Evolutionary conservation across 2,888 invertebrate genomes (phyloP).

Genomic region (Hemaris fuciformis): DNA sequence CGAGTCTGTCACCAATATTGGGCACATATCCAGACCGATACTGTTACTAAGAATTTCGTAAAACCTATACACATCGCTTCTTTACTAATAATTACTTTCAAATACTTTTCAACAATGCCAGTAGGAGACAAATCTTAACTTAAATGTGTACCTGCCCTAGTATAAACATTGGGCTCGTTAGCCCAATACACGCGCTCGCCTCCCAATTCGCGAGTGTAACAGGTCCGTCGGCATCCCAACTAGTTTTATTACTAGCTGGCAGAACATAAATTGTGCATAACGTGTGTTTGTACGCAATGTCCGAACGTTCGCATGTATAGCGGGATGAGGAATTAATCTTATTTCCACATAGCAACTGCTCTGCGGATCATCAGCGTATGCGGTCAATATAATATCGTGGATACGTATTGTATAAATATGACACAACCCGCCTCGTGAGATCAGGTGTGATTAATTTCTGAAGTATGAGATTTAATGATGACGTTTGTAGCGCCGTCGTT

Average conservation of each 20-base stretch:
- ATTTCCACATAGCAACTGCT: constrained; percentile 9
- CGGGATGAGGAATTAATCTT: constrained; percentile 12
- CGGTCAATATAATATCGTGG: neutral
- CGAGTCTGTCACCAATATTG: no score
- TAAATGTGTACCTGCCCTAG: no score
- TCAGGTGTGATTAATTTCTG: neutral
- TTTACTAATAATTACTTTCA: no score
- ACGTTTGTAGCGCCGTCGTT: no score
- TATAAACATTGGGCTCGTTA: neutral
- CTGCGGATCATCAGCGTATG: neutral
- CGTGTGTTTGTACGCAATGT: constrained; percentile 13
- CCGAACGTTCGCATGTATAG: constrained; percentile 10
- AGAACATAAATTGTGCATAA: constrained; percentile 16
- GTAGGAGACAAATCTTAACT: no score
- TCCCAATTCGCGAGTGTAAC: neutral
- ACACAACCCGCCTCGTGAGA: neutral
- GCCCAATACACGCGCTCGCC: neutral
- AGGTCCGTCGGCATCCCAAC: constrained; percentile 33
- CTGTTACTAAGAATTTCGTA: no score
- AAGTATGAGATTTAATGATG: neutral
- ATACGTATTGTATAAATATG: neutral
- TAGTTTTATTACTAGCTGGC: constrained; percentile 15
- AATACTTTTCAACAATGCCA: no score
- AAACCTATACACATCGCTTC: no score
- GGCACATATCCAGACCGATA: no score